These are phyloP conservation scores for Pandemis corylana DNA, from an alignment of 2,888 invertebrate genomes.

Conservation along the genomic window DNA sequence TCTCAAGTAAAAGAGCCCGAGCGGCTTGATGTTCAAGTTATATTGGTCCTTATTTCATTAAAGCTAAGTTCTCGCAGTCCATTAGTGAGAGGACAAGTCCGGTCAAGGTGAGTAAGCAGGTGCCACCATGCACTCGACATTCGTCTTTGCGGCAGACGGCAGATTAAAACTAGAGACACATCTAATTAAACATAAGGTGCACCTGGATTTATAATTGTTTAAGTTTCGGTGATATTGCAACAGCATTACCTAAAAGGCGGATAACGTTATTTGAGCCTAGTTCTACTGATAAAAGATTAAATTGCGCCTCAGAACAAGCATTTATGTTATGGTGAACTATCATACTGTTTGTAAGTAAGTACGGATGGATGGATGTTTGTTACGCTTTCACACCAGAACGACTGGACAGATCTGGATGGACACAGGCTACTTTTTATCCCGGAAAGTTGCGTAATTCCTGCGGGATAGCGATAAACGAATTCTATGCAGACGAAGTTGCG, in stretches of 20 bases:
- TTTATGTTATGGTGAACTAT: not conserved
- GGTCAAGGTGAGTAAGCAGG: conserved; percentile 79
- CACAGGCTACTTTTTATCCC: too few species aligned
- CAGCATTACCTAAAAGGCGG: too few species aligned
- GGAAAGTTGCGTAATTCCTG: too few species aligned
- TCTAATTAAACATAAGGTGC: not conserved
- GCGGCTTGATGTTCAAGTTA: conserved; percentile 61
- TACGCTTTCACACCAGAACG: too few species aligned
- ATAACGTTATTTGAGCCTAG: too few species aligned
- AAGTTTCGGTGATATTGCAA: not conserved
- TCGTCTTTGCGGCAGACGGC: not conserved
- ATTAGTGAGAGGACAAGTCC: conserved; percentile 77
- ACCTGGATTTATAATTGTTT: too few species aligned
- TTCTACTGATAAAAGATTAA: too few species aligned
- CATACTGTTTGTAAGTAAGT: too few species aligned
- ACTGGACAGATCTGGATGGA: too few species aligned
- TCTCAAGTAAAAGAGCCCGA: conserved; percentile 39
- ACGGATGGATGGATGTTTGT: too few species aligned
- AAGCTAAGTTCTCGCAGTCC: conserved; percentile 41
- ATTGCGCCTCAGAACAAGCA: not conserved
- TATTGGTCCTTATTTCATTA: conserved; percentile 45
- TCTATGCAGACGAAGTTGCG: too few species aligned
- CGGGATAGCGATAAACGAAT: too few species aligned
- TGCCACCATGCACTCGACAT: conserved; percentile 67
- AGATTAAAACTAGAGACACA: not conserved